Base-by-base conservation (phyloP, 2,113 vertebrate genomes). In the Brienomyrus brachyistius region DNA sequence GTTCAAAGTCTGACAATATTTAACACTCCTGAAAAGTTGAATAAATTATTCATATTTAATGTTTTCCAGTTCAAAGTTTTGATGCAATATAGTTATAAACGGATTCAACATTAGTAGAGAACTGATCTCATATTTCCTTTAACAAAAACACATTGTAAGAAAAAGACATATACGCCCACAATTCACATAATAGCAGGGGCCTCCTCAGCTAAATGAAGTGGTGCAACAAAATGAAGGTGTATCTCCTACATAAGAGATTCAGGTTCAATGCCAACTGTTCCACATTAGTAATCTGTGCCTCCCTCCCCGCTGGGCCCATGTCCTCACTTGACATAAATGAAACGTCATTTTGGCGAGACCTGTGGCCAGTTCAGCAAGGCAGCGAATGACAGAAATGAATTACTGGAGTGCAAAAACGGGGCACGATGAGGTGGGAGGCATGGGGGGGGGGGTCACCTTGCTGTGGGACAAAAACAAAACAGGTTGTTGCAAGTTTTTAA, bases 221-320 rank as follows among this genome's bases (percentile, higher is more conserved):
- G 70, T 77, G 35, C 70, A 77, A 31, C 70, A 19, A 40, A 43
- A 77, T 19, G 31, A 80, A 80, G 35, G 35, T 19, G 35, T 19
- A 43, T 80, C 54, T 6, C 5, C 74, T 77, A 19, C 27, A 77
- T 66, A 27, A 70, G 27, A n/a, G 62, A 70, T 70, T 27, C n/a
- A 43, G 15, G 13, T 19, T 80, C 74, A 80, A 80, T 43, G 74
- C 74, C 74, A 80, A 80, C 74, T 80, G 31, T 43, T 17, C 35
- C 74, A 80, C 74, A 80, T 80, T 80, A 80, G 74, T 43, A 80
- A 80, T 80, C 35, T 70, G 62, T 70, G 62, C 62, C 62, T 70
- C 62, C 62, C 62, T 70, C 62, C n/a, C 62, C 10, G n/a, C 62
- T 31, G 62, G 62, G n/a, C 62, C 27, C 62, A 27, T 70, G 62